Base-by-base conservation (phyloP, 2,797 vertebrate species). In the Chloroceryle inda region DNA sequence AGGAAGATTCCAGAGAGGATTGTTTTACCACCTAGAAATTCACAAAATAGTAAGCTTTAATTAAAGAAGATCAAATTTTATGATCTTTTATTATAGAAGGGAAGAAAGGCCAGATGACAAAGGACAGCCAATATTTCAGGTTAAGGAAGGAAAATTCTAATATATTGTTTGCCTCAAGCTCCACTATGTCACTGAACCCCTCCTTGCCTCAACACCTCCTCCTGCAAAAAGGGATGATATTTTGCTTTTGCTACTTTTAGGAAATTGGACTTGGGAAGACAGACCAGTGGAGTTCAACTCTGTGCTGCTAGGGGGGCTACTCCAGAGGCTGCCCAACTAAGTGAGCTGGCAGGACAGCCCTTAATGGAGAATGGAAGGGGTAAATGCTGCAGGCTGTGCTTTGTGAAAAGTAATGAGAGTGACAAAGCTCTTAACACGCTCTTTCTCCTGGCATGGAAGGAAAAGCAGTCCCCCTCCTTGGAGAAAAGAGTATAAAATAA, bases 391-490 rank as follows among this genome's bases (percentile, higher is more conserved):
- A 35, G 35, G 35, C 35, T 35, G 35, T 35, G 35, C 35, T 35
- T 35, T 35, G 35, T 35, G 35, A 35, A 35, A 35, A 35, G 35
- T 35, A 73, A 63, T 10, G 31, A 84, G 76, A 93, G 50, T 24
- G 76, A 84, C 73, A 84, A 75, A 92, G 85, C 79, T 84, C 89
- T 91, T 63, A 61, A 45, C 42, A 74, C 72, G 50, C 58, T 71
- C 81, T 5, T 89, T 83, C 61, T 93, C 67, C 42, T 49, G 21
- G 19, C 6, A 6, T 45, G 17, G 79, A 88, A 80, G 63, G 10
- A 90, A 89, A 89, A 33, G 50, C 27, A 93, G 16, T 40, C 37
- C 23, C 29, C 23, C 33, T 10, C 26, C 10, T 19, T 9, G 5
- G 11, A 74, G 29, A 76, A 81, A 81, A 67, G 19, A 6, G 10